phyloP scores from a whole-genome alignment of 2,888 invertebrate species.

The Agapetus fuscipes region DNA sequence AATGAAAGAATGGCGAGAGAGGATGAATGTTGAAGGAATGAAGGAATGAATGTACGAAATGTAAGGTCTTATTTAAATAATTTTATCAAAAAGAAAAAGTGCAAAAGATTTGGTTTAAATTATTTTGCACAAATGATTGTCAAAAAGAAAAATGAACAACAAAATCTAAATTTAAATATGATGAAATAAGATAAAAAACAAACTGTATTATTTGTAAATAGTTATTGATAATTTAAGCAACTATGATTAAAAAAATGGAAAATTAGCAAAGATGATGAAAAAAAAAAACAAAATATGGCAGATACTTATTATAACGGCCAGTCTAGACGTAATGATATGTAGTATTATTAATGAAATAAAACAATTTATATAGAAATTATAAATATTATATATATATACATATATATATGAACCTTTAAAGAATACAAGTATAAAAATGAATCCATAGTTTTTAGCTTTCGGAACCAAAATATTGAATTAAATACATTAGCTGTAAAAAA shows the following conservation, averaged over 20 bases:
- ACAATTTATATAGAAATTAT: conserved; percentile 24
- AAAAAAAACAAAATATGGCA: conserved; percentile 48
- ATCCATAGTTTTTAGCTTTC: conserved; percentile 22
- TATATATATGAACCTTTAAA: conserved; percentile 40
- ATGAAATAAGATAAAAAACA: too few species aligned
- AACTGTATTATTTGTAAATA: conserved; percentile 57
- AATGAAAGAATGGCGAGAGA: too few species aligned
- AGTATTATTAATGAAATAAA: conserved; percentile 53
- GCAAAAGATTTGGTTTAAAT: conserved; percentile 42
- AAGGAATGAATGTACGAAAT: conserved; percentile 30
- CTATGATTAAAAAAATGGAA: too few species aligned
- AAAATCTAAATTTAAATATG: too few species aligned
- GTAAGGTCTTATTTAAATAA: conserved; percentile 34
- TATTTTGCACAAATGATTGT: too few species aligned
- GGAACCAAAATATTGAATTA: conserved; percentile 22
- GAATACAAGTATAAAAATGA: conserved; percentile 18
- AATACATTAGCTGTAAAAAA: conserved; percentile 18
- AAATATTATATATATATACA: conserved; percentile 25
- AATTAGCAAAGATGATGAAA: conserved; percentile 33
- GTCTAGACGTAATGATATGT: too few species aligned
- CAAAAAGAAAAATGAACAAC: too few species aligned
- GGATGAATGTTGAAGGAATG: not conserved
- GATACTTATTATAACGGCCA: conserved; percentile 61
- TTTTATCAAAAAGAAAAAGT: too few species aligned
- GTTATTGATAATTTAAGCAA: conserved; percentile 41